phyloP scores from a whole-genome alignment of 2,888 invertebrate species.

The Tenthredo amoena region DNA sequence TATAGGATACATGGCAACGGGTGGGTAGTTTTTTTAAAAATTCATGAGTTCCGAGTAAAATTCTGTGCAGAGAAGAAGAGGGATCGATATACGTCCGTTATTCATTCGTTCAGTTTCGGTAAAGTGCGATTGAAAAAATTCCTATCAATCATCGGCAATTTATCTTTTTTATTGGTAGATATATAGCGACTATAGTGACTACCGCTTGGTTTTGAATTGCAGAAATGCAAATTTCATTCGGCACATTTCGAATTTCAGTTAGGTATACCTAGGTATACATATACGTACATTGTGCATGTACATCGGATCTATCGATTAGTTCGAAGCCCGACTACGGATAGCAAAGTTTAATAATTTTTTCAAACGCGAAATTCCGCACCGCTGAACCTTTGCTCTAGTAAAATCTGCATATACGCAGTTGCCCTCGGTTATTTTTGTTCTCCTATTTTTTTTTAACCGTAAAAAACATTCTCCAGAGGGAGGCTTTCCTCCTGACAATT shows the following conservation, averaged over 20 bases:
- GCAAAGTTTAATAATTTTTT: conserved; percentile 3
- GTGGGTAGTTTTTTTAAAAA: not conserved
- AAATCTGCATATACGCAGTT: not conserved
- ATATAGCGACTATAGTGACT: not conserved
- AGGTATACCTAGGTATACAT: not conserved
- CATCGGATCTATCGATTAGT: conserved; percentile 3
- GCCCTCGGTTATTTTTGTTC: not conserved
- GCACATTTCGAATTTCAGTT: conserved; percentile 25
- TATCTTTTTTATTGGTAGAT: conserved; percentile 7
- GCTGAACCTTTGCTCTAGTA: not conserved
- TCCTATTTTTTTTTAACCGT: not conserved
- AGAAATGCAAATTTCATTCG: conserved; percentile 37
- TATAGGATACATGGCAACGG: not conserved
- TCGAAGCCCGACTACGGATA: not conserved
- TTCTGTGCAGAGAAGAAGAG: not conserved
- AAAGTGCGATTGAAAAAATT: conserved; percentile 40
- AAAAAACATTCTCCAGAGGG: not conserved
- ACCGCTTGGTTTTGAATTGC: conserved; percentile 5
- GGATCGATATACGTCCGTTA: conserved; percentile 26
- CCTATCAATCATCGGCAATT: conserved; percentile 49
- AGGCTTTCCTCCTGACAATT: not conserved
- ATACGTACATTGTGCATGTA: not conserved
- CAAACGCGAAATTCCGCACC: not conserved
- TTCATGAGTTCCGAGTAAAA: not conserved
- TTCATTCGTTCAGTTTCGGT: conserved; percentile 36